These are phyloP conservation scores for Tuberolachnus salignus DNA, from an alignment of 2,888 invertebrate species.

Conservation along the genomic window DNA sequence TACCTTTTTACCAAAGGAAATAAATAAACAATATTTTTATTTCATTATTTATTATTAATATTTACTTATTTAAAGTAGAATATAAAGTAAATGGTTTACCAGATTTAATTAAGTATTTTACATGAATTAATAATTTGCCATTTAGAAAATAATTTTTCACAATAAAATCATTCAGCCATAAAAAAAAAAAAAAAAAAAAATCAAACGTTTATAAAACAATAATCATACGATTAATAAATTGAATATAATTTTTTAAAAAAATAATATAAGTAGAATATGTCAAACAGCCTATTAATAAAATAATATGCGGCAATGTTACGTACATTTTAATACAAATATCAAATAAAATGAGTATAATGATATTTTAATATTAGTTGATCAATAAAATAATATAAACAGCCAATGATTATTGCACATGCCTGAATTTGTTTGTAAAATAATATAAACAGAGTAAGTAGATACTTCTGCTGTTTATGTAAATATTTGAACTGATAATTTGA, in stretches of 20 bases:
- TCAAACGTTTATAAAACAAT: conserved; percentile 21
- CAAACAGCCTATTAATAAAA: background rate
- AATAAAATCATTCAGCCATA: no score
- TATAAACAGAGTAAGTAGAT: background rate
- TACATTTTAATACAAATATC: conserved; percentile 14
- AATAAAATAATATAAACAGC: background rate
- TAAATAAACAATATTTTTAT: background rate
- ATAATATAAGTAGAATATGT: conserved; percentile 29
- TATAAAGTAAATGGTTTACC: no score
- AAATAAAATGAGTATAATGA: background rate
- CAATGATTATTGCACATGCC: background rate
- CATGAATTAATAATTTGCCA: background rate
- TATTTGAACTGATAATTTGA: background rate
- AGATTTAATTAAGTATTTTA: background rate
- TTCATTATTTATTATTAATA: background rate
- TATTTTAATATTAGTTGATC: background rate
- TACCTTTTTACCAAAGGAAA: no score
- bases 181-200: background rate
- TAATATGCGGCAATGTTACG: background rate
- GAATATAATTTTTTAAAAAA: conserved; percentile 20
- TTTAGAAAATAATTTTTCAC: background rate
- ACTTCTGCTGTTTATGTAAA: background rate
- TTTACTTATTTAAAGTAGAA: background rate
- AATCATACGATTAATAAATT: background rate
- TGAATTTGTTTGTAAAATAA: conserved; percentile 2